Evolutionary conservation across 2,888 invertebrate species (phyloP), one percentile per base, ranked within the genome.

Genomic region (Polydrusus cervinus): DNA sequence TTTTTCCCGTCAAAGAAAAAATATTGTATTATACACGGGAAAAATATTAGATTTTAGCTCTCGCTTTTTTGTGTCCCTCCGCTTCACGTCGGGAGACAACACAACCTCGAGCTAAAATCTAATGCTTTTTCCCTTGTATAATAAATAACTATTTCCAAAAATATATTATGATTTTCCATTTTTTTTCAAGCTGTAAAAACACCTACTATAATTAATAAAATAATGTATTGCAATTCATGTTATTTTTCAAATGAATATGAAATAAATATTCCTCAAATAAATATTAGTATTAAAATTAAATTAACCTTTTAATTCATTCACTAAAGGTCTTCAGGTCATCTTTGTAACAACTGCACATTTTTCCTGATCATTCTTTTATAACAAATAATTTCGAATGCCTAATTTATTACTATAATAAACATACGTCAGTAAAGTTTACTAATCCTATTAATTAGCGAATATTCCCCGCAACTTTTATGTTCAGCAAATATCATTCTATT

Each of bases 251-350:
- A 3, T 25, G 1, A 25, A 25, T 34, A 34, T 34, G 7, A 51
- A 51, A 18, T 51, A 51, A 51, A 51, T 51, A 51, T 51, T 51
- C 20, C 51, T 11, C 51, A 51, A 51, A 8, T 51, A 16, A 9
- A 20, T 11, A 20, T 20, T 51, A 8, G 8, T 51, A 51, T 55
- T 55, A 55, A 55, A 34, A 55, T 55, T 55, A 55, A 55, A 55
- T 55, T 55, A 55, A 55, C 55, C 34, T 55, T 55, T 30, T 34
- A n/a, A 34, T 14, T 34, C 30, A 14, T 55, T 34, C n/a, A 34
- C 2, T 1, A 25, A 55, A 30, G 55, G 55, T 55, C 34, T 55
- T 55, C 7, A 14, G 34, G 34, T 34, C 55, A 55, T 11, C 25
- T 25, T 53, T 2, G 25, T 53, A 25, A 53, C 34, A 34, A 34